Evolutionary conservation across 2,797 vertebrate species (phyloP).

Genomic region (Delichon dasypus): DNA sequence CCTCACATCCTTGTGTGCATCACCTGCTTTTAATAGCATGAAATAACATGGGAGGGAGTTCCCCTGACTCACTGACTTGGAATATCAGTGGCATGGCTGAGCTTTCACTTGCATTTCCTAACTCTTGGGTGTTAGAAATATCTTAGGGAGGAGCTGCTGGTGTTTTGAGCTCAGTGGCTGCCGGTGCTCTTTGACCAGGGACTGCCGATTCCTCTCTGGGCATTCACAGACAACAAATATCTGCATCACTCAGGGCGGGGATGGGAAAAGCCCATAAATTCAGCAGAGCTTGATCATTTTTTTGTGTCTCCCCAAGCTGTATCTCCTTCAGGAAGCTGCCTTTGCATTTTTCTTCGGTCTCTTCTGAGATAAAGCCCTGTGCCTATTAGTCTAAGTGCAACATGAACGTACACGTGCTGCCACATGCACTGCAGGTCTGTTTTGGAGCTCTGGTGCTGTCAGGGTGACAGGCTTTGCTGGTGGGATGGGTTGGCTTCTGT

Average conservation of each 20-base stretch:
- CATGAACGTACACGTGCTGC: background rate
- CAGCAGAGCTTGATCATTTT: background rate
- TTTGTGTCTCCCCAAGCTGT: background rate
- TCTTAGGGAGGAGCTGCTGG: background rate
- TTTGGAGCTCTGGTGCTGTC: background rate
- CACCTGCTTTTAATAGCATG: background rate
- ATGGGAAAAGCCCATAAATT: background rate
- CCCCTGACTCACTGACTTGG: background rate
- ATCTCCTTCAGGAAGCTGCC: background rate
- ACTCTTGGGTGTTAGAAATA: background rate
- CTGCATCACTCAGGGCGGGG: background rate
- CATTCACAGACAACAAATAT: background rate
- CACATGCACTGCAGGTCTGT: background rate
- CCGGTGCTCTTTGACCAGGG: background rate
- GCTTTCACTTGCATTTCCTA: slow-evolving; percentile 50
- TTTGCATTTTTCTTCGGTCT: background rate
- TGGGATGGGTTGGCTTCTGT: background rate
- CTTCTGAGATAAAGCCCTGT: background rate
- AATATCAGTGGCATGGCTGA: background rate
- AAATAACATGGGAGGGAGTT: background rate
- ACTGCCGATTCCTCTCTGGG: fast-evolving
- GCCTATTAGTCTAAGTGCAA: background rate
- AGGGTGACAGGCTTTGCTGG: background rate
- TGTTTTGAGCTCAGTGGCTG: background rate
- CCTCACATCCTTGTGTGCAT: background rate